Conservation (phyloP, 2,797 vertebrate genomes). For the Cyclura pinguis region DNA sequence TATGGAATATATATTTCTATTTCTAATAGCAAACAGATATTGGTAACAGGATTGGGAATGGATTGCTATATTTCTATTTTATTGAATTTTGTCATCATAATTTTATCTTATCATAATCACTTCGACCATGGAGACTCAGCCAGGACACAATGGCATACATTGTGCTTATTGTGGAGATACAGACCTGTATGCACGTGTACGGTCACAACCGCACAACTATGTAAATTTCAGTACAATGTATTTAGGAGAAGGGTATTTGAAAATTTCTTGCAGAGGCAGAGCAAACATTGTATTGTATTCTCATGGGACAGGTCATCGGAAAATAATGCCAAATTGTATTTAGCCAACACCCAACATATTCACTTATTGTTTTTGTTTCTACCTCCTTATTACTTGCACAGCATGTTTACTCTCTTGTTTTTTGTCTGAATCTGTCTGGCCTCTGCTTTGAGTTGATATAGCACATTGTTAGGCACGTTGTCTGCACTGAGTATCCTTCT, state of each 20-base stretch:
- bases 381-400: conserved; percentile 2
- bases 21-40: too few relatives aligned
- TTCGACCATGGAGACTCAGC: not conserved
- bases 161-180: not conserved
- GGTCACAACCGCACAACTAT: too few relatives aligned
- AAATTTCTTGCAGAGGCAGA: not conserved
- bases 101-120: not conserved
- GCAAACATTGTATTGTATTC: not conserved
- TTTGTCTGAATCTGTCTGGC: conserved; percentile 30
- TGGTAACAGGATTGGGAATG: too few relatives aligned
- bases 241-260: not conserved
- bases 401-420: conserved; percentile 12
- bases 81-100: not conserved
- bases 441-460: conserved; percentile 3
- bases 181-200: not conserved
- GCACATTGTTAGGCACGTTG: conserved; percentile 3
- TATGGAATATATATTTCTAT: too few relatives aligned
- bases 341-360: conserved; percentile 5
- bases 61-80: not conserved
- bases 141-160: not conserved
- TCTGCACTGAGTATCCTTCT: not conserved
- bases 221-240: not conserved
- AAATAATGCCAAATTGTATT: conserved; percentile 40
- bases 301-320: not conserved
- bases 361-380: not conserved